Percentiles rank a stretch among this genome's conserved stretches.
These are phyloP conservation scores for Andrena trimmerana DNA, from an alignment of 2,888 invertebrate species.

Conservation along the genomic window DNA sequence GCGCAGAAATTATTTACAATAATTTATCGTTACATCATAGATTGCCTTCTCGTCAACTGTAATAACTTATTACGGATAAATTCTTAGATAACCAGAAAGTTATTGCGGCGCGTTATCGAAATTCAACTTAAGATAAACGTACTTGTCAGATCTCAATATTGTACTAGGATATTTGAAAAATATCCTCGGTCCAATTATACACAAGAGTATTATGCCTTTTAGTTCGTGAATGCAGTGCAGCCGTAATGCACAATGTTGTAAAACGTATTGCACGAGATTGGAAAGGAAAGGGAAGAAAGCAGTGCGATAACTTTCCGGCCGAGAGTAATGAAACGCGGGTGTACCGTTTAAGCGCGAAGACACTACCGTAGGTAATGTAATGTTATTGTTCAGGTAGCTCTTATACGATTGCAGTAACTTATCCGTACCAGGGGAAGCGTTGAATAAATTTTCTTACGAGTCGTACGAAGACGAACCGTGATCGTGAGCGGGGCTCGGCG, in stretches of 20 bases:
- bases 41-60: conserved; percentile 53
- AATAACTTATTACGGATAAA: conserved; percentile 62
- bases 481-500: conserved; percentile 89
- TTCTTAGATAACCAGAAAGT: conserved; percentile 60
- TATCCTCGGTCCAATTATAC: conserved; percentile 24
- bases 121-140: conserved; percentile 15
- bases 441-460: conserved; percentile 85
- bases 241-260: conserved; percentile 34
- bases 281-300: conserved; percentile 25
- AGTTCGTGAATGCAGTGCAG: conserved; percentile 26
- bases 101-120: conserved; percentile 49
- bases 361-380: conserved; percentile 49
- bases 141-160: conserved; percentile 24
- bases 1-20: conserved; percentile 72
- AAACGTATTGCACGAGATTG: conserved; percentile 61
- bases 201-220: conserved; percentile 46
- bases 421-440: conserved; percentile 44
- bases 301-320: conserved; percentile 58
- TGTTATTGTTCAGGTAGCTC: conserved; percentile 40
- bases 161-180: conserved; percentile 28
- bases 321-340: conserved; percentile 50
- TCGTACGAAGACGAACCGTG: conserved; percentile 89
- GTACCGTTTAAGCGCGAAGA: conserved; percentile 42
- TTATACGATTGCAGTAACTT: conserved; percentile 46
- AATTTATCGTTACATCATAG: conserved; percentile 67